Base-by-base conservation (phyloP, 2,113 vertebrate species). In the Trinectes maculatus region DNA sequence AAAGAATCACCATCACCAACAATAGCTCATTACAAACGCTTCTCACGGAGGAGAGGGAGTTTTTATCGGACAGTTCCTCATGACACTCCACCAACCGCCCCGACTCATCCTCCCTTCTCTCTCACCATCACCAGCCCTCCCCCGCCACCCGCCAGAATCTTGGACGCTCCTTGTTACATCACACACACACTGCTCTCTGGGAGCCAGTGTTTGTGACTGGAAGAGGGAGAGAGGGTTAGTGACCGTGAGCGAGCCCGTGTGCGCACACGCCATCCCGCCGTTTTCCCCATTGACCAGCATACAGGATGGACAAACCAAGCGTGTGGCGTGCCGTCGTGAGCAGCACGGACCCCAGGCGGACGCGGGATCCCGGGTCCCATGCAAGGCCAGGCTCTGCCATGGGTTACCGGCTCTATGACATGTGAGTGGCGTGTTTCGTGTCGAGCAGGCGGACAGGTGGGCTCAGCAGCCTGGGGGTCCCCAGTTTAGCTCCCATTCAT, bases 331-430 rank as follows among this genome's bases (percentile, higher is more conserved):
- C 90, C 6, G 90, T 91, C 73, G 89, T 87, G 68, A 90, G 86
- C 87, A 91, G 79, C 83, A 87, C 88, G 1, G 90, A 91, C 62
- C 83, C 85, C 67, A 55, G 89, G 42, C 75, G 87, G 8, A 64
- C 79, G 1, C 85, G 87, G 49, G 88, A 88, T 62, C 78, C 83
- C 10, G 79, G 80, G 43, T 55, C 78, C 69, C 79, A 84, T 34
- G 44, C 84, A 0, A 85, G 87, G 80, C 86, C 89, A 2, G 80
- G 86, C 65, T 91, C 88, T 0, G 88, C 89, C 71, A 91, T 93
- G 90, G 91, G 89, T 12, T 92, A 88, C 85, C 84, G 89, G 62
- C 92, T 92, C 70, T 90, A 91, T 40, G 88, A 91, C 83, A 92
- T 92, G 92, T 93, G 89, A 93, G 93, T 93, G 91, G 70, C 67